Evolutionary conservation across 2,797 vertebrate species (phyloP).

Genomic region (Hoplostethus atlanticus): DNA sequence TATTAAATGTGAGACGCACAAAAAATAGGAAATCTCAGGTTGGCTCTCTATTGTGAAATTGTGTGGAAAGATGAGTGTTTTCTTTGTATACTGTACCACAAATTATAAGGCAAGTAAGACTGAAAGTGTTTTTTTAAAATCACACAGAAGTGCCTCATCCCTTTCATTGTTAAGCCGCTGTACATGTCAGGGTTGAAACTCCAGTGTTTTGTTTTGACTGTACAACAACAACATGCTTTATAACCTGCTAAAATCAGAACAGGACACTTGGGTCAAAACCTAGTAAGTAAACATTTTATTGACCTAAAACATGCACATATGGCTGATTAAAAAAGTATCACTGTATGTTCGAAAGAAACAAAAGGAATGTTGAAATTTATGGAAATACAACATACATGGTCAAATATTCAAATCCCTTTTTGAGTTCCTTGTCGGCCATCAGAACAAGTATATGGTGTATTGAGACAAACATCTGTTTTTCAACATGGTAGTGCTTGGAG

Average conservation of each 20-base stretch:
- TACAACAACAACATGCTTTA: not conserved
- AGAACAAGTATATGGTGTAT: conserved; percentile 30
- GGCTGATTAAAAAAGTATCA: conserved; percentile 70
- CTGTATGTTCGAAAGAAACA: conserved; percentile 66
- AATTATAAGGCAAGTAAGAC: too few relatives aligned
- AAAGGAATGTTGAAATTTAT: conserved; percentile 76
- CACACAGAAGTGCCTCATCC: not conserved
- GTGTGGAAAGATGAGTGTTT: too few relatives aligned
- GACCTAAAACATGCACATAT: conserved; percentile 86
- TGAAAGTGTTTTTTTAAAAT: not conserved
- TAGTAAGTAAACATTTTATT: conserved; percentile 85
- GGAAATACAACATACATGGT: conserved; percentile 73
- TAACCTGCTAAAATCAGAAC: conserved; percentile 42
- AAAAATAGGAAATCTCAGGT: not conserved
- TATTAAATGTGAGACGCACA: not conserved
- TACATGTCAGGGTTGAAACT: not conserved
- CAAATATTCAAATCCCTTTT: conserved; percentile 72
- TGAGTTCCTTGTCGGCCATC: conserved; percentile 50
- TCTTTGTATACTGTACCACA: too few relatives aligned
- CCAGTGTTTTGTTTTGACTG: not conserved
- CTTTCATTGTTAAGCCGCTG: not conserved
- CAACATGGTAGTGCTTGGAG: conserved; percentile 67
- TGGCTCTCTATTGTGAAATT: not conserved
- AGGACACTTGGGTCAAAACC: conserved; percentile 64
- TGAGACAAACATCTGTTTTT: conserved; percentile 30